Conservation (phyloP, 2,888 invertebrate genomes). For the Drepana falcataria region DNA sequence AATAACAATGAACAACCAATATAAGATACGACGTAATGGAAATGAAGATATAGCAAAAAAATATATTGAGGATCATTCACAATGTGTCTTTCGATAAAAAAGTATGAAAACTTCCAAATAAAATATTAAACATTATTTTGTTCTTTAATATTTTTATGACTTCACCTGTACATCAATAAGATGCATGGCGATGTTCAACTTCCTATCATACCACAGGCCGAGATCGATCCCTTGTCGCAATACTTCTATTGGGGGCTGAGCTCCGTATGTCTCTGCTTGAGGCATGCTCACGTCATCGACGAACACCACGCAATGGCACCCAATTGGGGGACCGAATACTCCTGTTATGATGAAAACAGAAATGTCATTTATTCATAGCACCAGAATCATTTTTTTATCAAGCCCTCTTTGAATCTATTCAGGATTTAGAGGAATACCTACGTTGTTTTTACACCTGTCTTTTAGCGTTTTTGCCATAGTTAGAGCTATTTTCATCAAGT, state of each 20-base stretch:
- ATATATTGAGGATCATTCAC: no score
- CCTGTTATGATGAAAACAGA: slow-evolving; percentile 61
- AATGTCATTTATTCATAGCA: background rate
- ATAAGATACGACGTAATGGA: no score
- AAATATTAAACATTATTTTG: background rate
- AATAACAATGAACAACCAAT: no score
- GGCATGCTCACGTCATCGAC: slow-evolving; percentile 99
- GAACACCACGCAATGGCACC: slow-evolving; percentile 92
- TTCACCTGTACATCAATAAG: slow-evolving; percentile 90
- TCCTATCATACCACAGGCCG: slow-evolving; percentile 92
- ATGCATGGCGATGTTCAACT: slow-evolving; percentile 87
- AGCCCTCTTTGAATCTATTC: no score
- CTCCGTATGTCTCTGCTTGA: slow-evolving; percentile 91
- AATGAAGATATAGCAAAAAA: no score
- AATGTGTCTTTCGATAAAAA: no score
- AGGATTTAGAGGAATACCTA: no score
- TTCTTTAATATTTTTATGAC: background rate
- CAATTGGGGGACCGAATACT: slow-evolving; percentile 94
- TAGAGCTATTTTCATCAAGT: no score
- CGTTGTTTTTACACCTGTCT: no score
- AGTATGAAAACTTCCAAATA: slow-evolving; percentile 10
- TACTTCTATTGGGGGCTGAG: slow-evolving; percentile 96
- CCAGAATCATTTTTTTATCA: no score
- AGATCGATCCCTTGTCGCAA: slow-evolving; percentile 94
- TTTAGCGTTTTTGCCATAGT: no score